Evolutionary conservation across 1,140 invertebrate species (phyloP).

Genomic region (Andricus grossulariae): DNA sequence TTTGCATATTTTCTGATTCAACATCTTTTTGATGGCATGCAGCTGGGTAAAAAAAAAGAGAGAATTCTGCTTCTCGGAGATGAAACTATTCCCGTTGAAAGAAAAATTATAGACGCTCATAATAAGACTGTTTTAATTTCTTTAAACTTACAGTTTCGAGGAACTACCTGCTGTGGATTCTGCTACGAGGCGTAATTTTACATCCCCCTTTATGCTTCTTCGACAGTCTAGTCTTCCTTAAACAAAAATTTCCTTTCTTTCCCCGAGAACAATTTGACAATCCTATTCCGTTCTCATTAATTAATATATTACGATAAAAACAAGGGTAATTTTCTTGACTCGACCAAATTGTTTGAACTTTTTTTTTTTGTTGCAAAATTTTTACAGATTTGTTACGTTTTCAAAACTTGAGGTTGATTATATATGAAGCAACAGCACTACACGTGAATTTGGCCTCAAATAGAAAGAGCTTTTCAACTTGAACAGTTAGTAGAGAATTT

Average conservation of each 20-base stretch:
- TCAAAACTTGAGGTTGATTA: conserved; percentile 28
- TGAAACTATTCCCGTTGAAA: conserved; percentile 38
- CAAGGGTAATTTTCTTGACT: conserved; percentile 24
- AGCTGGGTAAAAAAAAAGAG: conserved; percentile 35
- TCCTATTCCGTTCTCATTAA: background rate
- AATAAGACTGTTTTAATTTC: conserved; percentile 75
- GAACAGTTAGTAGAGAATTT: conserved; percentile 30
- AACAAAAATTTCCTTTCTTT: conserved; percentile 46
- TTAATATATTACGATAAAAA: background rate
- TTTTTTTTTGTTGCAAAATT: conserved; percentile 24
- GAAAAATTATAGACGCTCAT: conserved; percentile 21
- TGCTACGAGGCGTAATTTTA: conserved; percentile 68
- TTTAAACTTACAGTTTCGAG: conserved; percentile 76
- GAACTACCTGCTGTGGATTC: conserved; percentile 68
- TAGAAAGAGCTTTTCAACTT: conserved; percentile 18
- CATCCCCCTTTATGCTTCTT: conserved; percentile 56
- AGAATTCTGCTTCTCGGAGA: conserved; percentile 34
- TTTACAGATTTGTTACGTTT: conserved; percentile 23
- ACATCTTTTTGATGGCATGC: conserved; percentile 12
- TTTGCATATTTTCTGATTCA: background rate
- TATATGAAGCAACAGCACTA: conserved; percentile 16
- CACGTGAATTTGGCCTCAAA: background rate
- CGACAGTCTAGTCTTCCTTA: conserved; percentile 44
- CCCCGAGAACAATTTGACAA: conserved; percentile 8
- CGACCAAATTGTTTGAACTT: conserved; percentile 44